Evolutionary conservation across 2,888 invertebrate species (phyloP).

Genomic region (Bruchidius siliquastri): DNA sequence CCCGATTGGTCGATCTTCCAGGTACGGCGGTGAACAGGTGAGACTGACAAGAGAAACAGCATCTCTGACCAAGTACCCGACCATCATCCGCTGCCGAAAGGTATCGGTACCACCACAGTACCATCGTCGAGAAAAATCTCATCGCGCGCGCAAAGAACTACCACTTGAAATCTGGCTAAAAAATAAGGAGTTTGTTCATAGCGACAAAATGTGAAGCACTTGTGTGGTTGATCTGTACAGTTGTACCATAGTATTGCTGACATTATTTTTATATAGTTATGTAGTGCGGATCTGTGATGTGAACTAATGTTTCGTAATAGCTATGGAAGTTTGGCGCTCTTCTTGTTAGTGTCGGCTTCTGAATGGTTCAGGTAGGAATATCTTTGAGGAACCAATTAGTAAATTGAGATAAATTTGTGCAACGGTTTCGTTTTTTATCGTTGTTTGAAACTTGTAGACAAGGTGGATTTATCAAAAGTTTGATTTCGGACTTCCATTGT

Average conservation of each 20-base stretch:
- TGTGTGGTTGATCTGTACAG: background rate
- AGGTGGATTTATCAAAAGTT: no score
- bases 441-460: no score
- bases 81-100: conserved; percentile 26
- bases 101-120: conserved; percentile 16
- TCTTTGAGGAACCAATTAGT: no score
- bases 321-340: background rate
- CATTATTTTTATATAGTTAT: background rate
- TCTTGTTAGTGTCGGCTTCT: background rate
- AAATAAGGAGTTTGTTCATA: background rate
- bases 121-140: conserved; percentile 4
- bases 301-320: background rate
- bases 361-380: background rate
- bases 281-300: background rate
- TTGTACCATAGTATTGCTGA: background rate
- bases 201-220: background rate
- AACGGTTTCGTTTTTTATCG: no score
- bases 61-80: conserved; percentile 37
- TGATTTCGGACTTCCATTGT: no score
- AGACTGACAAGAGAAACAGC: conserved; percentile 37
- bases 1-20: conserved; percentile 33
- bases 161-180: conserved; percentile 1
- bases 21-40: conserved; percentile 39
- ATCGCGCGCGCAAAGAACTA: background rate
- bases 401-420: no score